Conservation (phyloP, 2,888 invertebrate genomes). For the Hydroisotoma schaefferi region DNA sequence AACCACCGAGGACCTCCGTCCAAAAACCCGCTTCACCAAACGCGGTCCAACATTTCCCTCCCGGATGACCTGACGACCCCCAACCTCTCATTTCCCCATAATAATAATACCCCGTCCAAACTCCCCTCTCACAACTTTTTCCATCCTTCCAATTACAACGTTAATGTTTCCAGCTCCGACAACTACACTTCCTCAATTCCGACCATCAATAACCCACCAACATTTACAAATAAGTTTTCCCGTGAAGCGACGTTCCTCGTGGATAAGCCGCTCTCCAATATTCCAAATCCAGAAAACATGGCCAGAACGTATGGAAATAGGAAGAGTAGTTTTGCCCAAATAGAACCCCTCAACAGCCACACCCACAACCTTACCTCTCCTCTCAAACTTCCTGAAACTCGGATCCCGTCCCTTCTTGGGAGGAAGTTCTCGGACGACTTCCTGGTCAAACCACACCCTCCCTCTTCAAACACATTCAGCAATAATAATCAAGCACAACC, state of each 20-base stretch:
- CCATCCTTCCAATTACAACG: conserved; percentile 24
- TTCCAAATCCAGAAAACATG: conserved; percentile 29
- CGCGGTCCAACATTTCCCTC: conserved; percentile 22
- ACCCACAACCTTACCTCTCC: no score
- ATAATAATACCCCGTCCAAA: conserved; percentile 20
- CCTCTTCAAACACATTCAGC: conserved; percentile 11
- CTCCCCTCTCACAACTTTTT: conserved; percentile 19
- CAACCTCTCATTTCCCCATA: conserved; percentile 22
- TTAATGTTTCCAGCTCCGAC: conserved; percentile 9
- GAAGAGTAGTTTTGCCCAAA: conserved; percentile 17
- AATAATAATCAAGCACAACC: not conserved
- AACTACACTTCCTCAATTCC: not conserved
- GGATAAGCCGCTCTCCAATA: no score
- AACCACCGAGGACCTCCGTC: conserved; percentile 14
- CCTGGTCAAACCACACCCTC: conserved; percentile 17
- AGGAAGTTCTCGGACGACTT: conserved; percentile 35
- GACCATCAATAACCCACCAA: not conserved
- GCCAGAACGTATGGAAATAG: conserved; percentile 13
- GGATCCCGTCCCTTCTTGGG: conserved; percentile 27
- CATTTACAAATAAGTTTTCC: conserved; percentile 10
- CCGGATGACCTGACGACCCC: conserved; percentile 14
- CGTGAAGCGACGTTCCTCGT: conserved; percentile 35
- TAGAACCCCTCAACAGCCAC: conserved; percentile 19
- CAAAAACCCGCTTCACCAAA: conserved; percentile 36
- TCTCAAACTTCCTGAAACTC: conserved; percentile 22